These are phyloP conservation scores for Argyra leucocephala DNA, from an alignment of 2,888 invertebrate genomes.

Conservation along the genomic window DNA sequence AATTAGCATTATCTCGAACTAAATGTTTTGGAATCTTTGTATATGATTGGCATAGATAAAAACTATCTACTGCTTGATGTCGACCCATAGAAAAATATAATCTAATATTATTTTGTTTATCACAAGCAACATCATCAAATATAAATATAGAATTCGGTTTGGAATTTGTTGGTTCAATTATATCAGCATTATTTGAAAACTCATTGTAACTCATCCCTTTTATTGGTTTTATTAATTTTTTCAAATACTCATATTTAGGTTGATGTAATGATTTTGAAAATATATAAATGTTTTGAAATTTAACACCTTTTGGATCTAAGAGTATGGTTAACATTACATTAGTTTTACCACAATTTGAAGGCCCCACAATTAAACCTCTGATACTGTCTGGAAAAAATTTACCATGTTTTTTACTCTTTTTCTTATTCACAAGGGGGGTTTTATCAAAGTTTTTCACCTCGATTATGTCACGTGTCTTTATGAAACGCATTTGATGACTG, in stretches of 20 bases:
- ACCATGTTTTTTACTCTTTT: slow-evolving; percentile 25
- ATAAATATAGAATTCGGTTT: slow-evolving; percentile 33
- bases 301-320: slow-evolving; percentile 29
- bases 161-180: slow-evolving; percentile 22
- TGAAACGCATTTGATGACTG: slow-evolving; percentile 11
- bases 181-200: slow-evolving; percentile 18
- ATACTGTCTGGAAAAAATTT: slow-evolving; percentile 28
- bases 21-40: slow-evolving; percentile 34
- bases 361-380: slow-evolving; percentile 30
- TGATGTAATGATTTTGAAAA: slow-evolving; percentile 28
- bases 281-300: slow-evolving; percentile 35
- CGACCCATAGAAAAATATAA: slow-evolving; percentile 32
- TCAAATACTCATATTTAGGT: slow-evolving; percentile 24
- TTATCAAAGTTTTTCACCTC: neutral
- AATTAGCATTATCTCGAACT: slow-evolving; percentile 32
- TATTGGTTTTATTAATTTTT: slow-evolving; percentile 18
- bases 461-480: neutral
- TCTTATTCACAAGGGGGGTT: neutral
- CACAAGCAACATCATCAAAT: slow-evolving; percentile 38
- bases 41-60: slow-evolving; percentile 34
- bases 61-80: slow-evolving; percentile 32
- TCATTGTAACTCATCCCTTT: slow-evolving; percentile 17
- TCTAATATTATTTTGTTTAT: slow-evolving; percentile 30
- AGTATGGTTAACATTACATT: slow-evolving; percentile 31
- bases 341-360: slow-evolving; percentile 37